Evolutionary conservation across 2,888 invertebrate species (phyloP).

Genomic region (Allolobophora icterica): DNA sequence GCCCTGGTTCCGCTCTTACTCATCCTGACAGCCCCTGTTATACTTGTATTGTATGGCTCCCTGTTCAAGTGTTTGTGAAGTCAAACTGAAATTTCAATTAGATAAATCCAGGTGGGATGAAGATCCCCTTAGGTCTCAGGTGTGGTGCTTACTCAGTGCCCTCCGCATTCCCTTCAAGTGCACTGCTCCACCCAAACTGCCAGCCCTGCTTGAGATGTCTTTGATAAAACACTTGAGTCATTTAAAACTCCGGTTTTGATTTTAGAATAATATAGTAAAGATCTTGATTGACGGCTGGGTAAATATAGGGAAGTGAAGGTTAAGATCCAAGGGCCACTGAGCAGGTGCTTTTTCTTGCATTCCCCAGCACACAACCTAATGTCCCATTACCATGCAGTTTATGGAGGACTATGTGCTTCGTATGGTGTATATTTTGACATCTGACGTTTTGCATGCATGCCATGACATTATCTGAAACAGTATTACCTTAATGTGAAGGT

Average conservation of each 20-base stretch:
- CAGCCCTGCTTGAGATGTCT: background rate
- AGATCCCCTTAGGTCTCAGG: background rate
- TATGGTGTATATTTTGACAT: too few species aligned
- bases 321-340: background rate
- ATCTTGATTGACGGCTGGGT: background rate
- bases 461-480: background rate
- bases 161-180: conserved; percentile 17
- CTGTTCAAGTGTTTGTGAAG: background rate
- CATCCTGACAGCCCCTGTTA: background rate
- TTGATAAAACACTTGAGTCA: conserved; percentile 17
- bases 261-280: background rate
- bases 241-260: background rate
- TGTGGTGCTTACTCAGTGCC: conserved; percentile 7
- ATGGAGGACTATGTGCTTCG: background rate
- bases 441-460: background rate
- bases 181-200: background rate
- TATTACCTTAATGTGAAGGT: background rate
- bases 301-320: conserved; percentile 9
- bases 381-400: background rate
- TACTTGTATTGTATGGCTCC: background rate
- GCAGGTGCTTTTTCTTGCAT: conserved; percentile 9
- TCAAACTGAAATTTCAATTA: conserved; percentile 12
- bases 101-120: conserved; percentile 1
- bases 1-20: background rate
- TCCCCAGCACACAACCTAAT: background rate